Percentiles rank a stretch among this genome's conserved stretches.
phyloP scores from a whole-genome alignment of 2,797 vertebrate genomes.

The Lagorchestes hirsutus region DNA sequence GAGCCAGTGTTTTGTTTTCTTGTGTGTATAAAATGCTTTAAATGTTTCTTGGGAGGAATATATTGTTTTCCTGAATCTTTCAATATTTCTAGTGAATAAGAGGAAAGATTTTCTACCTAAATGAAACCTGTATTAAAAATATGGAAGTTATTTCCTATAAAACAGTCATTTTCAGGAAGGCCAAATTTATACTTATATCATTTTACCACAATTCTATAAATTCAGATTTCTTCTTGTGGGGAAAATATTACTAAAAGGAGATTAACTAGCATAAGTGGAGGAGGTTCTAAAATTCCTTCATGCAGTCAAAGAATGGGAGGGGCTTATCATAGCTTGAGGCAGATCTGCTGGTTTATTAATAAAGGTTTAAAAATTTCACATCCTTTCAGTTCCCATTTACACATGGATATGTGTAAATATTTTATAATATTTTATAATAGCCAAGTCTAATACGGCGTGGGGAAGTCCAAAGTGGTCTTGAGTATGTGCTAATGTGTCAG shows the following conservation, averaged over 20 bases:
- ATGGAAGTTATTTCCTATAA: background rate
- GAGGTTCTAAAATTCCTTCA: constrained; percentile 67
- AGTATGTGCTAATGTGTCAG: background rate
- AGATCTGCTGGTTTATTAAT: background rate
- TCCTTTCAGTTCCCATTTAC: background rate
- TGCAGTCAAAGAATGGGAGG: constrained; percentile 66
- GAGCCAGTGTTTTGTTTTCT: background rate
- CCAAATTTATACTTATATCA: background rate
- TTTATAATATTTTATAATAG: background rate
- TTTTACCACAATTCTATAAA: background rate
- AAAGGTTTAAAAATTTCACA: background rate
- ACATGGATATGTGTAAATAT: background rate
- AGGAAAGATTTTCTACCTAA: background rate
- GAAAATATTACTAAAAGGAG: constrained; percentile 32
- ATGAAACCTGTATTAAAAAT: background rate
- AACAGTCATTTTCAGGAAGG: background rate
- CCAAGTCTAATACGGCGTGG: background rate
- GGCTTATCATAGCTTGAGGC: background rate
- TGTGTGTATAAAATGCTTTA: background rate
- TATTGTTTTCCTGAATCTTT: background rate
- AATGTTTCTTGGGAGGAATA: background rate
- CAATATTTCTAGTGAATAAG: background rate
- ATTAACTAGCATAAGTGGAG: constrained; percentile 45
- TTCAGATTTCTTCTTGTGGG: constrained; percentile 2
- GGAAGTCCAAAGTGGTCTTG: background rate